These are phyloP conservation scores for Sturnus vulgaris DNA, from an alignment of 2,113 vertebrate genomes.

Conservation along the genomic window DNA sequence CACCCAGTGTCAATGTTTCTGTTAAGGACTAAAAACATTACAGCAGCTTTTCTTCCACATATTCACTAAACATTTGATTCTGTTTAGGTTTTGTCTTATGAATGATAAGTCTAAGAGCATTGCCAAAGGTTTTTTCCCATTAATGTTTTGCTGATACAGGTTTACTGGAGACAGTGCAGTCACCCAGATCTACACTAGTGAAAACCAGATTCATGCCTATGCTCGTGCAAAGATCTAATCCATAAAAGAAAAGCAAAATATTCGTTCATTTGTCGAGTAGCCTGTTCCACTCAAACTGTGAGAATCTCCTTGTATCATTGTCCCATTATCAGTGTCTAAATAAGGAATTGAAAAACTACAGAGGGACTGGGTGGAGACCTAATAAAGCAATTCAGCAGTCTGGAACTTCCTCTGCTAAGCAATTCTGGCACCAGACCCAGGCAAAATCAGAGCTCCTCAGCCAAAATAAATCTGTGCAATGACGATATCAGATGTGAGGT, in stretches of 20 bases:
- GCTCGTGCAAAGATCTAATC: background rate
- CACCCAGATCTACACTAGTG: background rate
- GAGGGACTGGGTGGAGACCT: constrained; percentile 56
- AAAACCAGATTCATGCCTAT: background rate
- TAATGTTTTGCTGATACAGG: background rate
- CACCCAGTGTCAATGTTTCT: background rate
- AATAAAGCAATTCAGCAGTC: constrained; percentile 67
- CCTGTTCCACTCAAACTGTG: background rate
- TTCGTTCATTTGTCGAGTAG: background rate
- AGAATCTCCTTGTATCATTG: constrained; percentile 24
- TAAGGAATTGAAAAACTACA: constrained; percentile 60
- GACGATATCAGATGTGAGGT: constrained; percentile 68
- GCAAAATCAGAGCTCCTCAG: constrained; percentile 34
- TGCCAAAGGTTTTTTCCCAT: background rate
- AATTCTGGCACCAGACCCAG: constrained; percentile 61
- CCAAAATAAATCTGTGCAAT: constrained; percentile 70
- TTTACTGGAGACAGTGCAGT: background rate
- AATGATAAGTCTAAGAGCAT: background rate
- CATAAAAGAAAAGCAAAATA: background rate
- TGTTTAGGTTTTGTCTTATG: background rate
- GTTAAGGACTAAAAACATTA: background rate
- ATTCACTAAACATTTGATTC: background rate
- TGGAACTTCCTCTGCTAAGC: constrained; percentile 69
- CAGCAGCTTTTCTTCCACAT: background rate
- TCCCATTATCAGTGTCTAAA: constrained; percentile 53